phyloP scores from a whole-genome alignment of 1,140 invertebrate genomes.

The Neotoxoptera formosana region DNA sequence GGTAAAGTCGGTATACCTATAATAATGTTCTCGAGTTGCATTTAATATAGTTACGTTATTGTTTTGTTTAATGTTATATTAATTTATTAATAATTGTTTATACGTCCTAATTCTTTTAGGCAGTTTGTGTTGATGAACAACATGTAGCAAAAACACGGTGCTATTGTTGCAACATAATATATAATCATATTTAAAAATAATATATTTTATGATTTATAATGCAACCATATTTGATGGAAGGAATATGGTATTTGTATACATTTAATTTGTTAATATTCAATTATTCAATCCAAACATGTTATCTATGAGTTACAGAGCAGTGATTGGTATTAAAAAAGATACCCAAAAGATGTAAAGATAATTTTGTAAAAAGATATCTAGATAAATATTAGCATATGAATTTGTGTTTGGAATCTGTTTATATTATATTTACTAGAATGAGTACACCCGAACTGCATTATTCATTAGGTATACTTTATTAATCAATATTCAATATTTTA shows the following conservation, averaged over 20 bases:
- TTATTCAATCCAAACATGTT: background rate
- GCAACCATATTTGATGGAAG: background rate
- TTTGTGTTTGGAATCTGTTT: background rate
- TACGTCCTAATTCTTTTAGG: background rate
- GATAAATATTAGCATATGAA: background rate
- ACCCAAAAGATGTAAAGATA: too few species aligned
- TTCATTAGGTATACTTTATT: background rate
- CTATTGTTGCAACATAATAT: background rate
- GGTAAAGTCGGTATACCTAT: background rate
- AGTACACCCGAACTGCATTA: background rate
- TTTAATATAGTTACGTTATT: constrained; percentile 11
- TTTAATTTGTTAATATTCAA: background rate
- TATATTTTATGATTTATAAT: background rate
- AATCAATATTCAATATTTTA: background rate
- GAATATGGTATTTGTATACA: background rate
- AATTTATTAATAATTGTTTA: background rate
- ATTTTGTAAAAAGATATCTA: background rate
- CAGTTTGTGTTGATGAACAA: background rate
- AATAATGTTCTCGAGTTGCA: background rate
- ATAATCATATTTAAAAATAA: background rate
- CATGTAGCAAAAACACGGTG: background rate
- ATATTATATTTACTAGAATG: background rate
- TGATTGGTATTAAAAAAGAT: too few species aligned
- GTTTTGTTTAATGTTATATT: background rate
- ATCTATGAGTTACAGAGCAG: background rate